Evolutionary conservation across 2,113 vertebrate genomes (phyloP).

Genomic region (Bungarus multicinctus): DNA sequence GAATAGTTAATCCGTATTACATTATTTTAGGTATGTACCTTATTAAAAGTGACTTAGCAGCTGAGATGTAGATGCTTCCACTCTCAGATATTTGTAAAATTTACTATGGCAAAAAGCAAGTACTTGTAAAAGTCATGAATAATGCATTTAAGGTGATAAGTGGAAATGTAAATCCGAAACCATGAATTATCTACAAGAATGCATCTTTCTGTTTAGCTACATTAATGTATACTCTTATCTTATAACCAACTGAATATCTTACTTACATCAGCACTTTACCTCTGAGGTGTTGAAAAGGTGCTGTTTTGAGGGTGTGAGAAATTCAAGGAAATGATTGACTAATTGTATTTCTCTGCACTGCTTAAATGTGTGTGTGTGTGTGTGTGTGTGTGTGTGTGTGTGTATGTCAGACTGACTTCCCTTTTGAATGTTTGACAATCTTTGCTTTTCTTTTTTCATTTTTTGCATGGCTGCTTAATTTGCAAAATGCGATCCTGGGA

Average conservation of each 20-base stretch:
- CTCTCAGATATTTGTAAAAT: not conserved
- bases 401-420: slow-evolving; percentile 14
- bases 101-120: not conserved
- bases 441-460: slow-evolving; percentile 12
- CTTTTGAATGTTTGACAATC: slow-evolving; percentile 38
- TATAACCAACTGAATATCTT: slow-evolving; percentile 9
- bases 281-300: slow-evolving; percentile 42
- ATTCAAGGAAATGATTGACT: slow-evolving; percentile 7
- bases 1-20: not conserved
- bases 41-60: not conserved
- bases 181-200: slow-evolving; percentile 42
- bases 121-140: slow-evolving; percentile 24
- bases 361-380: not conserved
- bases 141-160: slow-evolving; percentile 19
- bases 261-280: slow-evolving; percentile 25
- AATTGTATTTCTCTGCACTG: not conserved
- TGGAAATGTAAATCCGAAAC: slow-evolving; percentile 40
- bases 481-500: not conserved
- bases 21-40: not conserved
- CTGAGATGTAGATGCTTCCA: not conserved
- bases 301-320: slow-evolving; percentile 30
- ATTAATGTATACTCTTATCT: slow-evolving; percentile 29
- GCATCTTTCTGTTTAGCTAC: slow-evolving; percentile 49
- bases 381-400: not conserved
- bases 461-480: not conserved